Evolutionary conservation across 2,113 vertebrate species (phyloP).

Genomic region (Amblyornis subalaris): DNA sequence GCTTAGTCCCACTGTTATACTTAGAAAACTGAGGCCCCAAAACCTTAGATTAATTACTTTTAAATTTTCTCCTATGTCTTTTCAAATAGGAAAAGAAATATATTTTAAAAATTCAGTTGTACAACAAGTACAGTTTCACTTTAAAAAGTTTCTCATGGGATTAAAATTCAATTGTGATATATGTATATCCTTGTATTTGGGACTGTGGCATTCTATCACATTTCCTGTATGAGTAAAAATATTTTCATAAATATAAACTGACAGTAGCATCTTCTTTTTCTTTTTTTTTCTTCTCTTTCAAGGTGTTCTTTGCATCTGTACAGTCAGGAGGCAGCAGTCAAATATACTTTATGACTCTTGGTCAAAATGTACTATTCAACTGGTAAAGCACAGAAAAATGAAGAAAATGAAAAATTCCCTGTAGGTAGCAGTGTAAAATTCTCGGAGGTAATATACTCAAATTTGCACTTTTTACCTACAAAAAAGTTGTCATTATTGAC

Average conservation of each 20-base stretch:
- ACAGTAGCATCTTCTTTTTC: neutral
- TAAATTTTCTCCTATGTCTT: neutral
- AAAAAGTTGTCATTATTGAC: slow-evolving; percentile 14
- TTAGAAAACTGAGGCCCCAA: neutral
- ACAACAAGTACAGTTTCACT: neutral
- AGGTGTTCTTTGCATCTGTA: slow-evolving; percentile 92
- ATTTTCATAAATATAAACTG: slow-evolving; percentile 18
- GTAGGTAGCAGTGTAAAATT: slow-evolving; percentile 29
- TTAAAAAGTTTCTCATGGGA: neutral
- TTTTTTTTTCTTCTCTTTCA: neutral
- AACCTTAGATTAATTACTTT: slow-evolving; percentile 1
- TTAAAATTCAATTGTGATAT: slow-evolving; percentile 6
- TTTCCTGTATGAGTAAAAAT: slow-evolving; percentile 7
- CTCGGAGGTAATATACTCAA: slow-evolving; percentile 15
- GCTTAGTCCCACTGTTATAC: neutral
- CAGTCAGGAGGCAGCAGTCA: slow-evolving; percentile 88
- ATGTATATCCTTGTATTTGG: neutral
- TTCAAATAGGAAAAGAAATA: neutral
- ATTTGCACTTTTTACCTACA: slow-evolving; percentile 46
- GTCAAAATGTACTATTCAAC: slow-evolving; percentile 85
- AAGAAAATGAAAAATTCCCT: slow-evolving; percentile 22
- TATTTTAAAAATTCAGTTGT: neutral
- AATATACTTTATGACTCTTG: slow-evolving; percentile 96
- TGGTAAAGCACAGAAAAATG: slow-evolving; percentile 76
- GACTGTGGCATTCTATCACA: neutral